Evolutionary conservation across 2,113 vertebrate genomes (phyloP).

Genomic region (Chauna torquata): DNA sequence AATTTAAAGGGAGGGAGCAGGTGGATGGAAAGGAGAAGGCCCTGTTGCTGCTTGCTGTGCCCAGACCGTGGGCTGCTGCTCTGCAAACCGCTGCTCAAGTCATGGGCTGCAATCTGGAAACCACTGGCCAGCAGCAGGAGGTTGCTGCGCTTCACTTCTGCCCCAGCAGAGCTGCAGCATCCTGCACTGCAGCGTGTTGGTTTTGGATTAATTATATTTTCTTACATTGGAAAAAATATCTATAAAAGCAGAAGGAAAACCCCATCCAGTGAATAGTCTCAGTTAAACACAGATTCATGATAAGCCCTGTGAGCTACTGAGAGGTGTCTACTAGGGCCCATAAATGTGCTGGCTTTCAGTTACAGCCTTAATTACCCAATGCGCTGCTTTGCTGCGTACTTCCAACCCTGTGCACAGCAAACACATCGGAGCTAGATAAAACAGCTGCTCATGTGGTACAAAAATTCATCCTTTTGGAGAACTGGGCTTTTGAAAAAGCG

Average conservation of each 20-base stretch:
- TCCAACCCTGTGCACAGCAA: not conserved
- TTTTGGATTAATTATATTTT: not conserved
- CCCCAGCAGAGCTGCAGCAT: not conserved
- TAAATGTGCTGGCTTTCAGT: constrained; percentile 48
- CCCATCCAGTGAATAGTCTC: not conserved
- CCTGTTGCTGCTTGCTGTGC: not conserved
- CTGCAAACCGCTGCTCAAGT: not conserved
- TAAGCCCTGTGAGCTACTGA: not conserved
- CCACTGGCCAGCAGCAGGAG: not conserved
- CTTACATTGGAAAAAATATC: not conserved
- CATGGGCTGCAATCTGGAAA: not conserved
- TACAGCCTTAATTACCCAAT: constrained; percentile 6
- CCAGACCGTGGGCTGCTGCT: not conserved
- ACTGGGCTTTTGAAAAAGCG: not conserved
- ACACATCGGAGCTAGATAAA: not conserved
- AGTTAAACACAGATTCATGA: not conserved
- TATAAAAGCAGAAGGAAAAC: not conserved
- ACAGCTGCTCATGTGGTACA: not conserved
- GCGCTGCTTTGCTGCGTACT: constrained; percentile 6
- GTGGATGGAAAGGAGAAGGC: not conserved
- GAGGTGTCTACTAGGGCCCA: constrained; percentile 13
- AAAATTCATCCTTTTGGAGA: not conserved
- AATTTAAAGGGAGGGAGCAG: not conserved
- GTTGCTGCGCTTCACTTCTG: no score
- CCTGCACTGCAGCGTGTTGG: not conserved